phyloP scores from a whole-genome alignment of 1,140 invertebrate species.

The Zophobas morio region DNA sequence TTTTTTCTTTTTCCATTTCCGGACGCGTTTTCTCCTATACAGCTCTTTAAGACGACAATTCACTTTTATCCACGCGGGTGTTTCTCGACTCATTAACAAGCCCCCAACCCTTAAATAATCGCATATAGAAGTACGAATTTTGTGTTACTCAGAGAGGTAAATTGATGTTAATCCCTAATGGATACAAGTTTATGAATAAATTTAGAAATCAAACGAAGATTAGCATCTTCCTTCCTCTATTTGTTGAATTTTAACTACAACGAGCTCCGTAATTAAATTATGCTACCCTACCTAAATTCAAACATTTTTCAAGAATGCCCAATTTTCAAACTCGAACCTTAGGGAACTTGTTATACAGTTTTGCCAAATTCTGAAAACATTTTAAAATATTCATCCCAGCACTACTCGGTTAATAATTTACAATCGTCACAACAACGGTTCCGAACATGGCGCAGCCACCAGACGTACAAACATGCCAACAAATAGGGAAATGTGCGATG shows the following conservation, averaged over 20 bases:
- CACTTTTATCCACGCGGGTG: not conserved
- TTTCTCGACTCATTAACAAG: slow-evolving; percentile 31
- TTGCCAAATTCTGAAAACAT: not conserved
- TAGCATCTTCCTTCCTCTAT: slow-evolving; percentile 21
- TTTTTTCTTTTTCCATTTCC: slow-evolving; percentile 45
- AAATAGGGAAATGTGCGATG: too few species aligned
- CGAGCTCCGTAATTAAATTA: slow-evolving; percentile 14
- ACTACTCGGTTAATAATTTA: too few species aligned
- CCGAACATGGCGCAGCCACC: too few species aligned
- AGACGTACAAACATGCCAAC: too few species aligned
- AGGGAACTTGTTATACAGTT: not conserved
- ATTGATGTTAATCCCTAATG: slow-evolving; percentile 34
- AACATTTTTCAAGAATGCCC: slow-evolving; percentile 7
- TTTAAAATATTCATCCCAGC: not conserved
- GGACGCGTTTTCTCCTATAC: too few species aligned
- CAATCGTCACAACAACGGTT: too few species aligned
- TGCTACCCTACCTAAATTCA: slow-evolving; percentile 13
- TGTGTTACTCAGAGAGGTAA: slow-evolving; percentile 22
- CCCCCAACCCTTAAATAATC: slow-evolving; percentile 43
- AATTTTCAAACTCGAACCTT: slow-evolving; percentile 16
- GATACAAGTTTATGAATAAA: slow-evolving; percentile 48
- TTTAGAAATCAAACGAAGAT: slow-evolving; percentile 44
- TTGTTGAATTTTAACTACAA: slow-evolving; percentile 39
- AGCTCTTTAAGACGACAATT: not conserved
- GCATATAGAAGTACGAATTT: slow-evolving; percentile 35